Evolutionary conservation across 2,797 vertebrate species (phyloP), one percentile per base, ranked within the genome.

Genomic region (Cephalopachus bancanus): DNA sequence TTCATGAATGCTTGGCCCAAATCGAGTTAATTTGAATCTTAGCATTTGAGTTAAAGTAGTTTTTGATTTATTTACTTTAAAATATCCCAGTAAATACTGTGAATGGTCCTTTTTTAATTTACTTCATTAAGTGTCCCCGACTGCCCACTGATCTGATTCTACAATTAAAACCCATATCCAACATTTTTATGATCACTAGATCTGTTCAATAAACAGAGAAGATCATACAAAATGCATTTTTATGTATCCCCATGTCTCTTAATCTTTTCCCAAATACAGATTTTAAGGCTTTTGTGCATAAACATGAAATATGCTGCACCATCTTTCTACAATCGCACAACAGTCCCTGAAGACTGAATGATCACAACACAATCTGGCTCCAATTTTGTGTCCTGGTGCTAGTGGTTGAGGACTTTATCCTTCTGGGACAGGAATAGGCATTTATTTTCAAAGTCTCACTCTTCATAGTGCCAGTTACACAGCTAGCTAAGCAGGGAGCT

Each of bases 401-500:
- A 5, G 2, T 0, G 26, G 49, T 19, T 55, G 74, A 55, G n/a
- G 24, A 37, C 15, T 10, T n/a, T 24, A 9, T n/a, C 19, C 60
- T 14, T 20, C 28, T 30, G 16, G 22, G 30, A 30, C 3, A 16
- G 51, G 17, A 44, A 17, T 7, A 10, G 17, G 53, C 17, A 8
- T 1, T 44, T n/a, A 24, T 17, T 44, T 69, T n/a, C 51, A 59
- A 33, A 59, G 14, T 4, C 7, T n/a, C 17, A 7, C 30, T 26
- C 59, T 74, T 59, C 51, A 2, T 12, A 1, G 1, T 10, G 7
- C 16, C 49, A 30, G 49, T 6, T 10, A 17, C n/a, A n/a, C 26
- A 17, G 53, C 1, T 11, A 1, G 2, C 22, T 11, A 15, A 9
- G 20, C 2, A 7, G 3, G 65, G 75, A 67, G 3, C 37, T 20